Conservation (phyloP, 1,140 invertebrate genomes). For the Brachionus koreanus region DNA sequence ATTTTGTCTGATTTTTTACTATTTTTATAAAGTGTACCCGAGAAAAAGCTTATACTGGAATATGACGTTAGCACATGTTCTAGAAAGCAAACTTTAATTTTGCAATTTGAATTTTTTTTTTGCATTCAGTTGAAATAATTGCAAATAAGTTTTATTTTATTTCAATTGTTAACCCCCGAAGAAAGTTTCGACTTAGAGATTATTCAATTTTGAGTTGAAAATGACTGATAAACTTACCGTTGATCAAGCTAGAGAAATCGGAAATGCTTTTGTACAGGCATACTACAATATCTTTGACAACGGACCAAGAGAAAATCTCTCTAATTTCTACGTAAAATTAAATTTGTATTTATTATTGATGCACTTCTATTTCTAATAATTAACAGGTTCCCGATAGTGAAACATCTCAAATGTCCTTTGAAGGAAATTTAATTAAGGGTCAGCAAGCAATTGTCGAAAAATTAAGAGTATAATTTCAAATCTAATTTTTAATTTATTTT, state of each 20-base stretch:
- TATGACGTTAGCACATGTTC: slow-evolving; percentile 41
- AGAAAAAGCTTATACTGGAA: not conserved
- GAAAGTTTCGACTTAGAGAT: not conserved
- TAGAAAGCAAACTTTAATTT: not conserved
- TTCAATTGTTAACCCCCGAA: not conserved
- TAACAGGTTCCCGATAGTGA: slow-evolving; percentile 39
- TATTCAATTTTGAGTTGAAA: slow-evolving; percentile 15
- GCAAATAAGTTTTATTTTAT: slow-evolving; percentile 6
- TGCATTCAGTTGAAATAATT: not conserved
- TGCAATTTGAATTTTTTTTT: slow-evolving; percentile 3
- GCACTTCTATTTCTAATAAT: not conserved
- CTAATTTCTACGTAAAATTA: slow-evolving; percentile 29
- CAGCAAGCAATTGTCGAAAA: slow-evolving; percentile 43
- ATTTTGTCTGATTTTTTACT: slow-evolving; percentile 1
- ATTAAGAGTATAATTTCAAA: slow-evolving; percentile 9
- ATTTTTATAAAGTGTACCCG: not conserved
- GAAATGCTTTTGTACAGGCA: slow-evolving; percentile 24
- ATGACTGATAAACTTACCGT: slow-evolving; percentile 18
- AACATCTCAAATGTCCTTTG: slow-evolving; percentile 31
- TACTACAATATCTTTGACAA: slow-evolving; percentile 44
- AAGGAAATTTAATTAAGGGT: slow-evolving; percentile 26
- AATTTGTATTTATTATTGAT: not conserved
- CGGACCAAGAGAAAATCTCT: slow-evolving; percentile 24
- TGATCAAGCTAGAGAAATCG: slow-evolving; percentile 40
- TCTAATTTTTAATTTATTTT: not conserved